Evolutionary conservation across 2,113 vertebrate genomes (phyloP).

Genomic region (Desmodus rotundus): DNA sequence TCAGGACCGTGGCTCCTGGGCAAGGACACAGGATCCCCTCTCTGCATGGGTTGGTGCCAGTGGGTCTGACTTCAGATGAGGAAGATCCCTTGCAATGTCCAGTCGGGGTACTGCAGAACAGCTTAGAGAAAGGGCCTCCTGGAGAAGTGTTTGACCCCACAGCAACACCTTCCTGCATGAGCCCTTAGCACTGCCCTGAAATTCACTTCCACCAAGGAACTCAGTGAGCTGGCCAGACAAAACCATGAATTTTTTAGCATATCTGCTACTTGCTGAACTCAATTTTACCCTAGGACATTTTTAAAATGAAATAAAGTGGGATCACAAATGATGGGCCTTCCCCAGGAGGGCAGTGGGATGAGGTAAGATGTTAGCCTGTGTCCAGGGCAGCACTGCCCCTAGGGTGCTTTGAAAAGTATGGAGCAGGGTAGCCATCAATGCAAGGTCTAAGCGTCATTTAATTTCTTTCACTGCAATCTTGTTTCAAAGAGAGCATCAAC

Average conservation of each 20-base stretch:
- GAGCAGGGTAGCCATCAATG: not conserved
- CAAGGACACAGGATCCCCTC: not conserved
- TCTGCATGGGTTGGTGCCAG: accelerated
- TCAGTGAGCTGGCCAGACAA: too few species aligned
- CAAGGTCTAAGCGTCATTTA: not conserved
- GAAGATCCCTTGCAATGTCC: accelerated
- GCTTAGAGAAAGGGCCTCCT: too few species aligned
- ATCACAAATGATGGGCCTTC: not conserved
- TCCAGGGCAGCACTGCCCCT: not conserved
- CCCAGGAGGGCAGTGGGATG: not conserved
- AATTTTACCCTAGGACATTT: not conserved
- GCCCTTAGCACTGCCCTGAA: not conserved
- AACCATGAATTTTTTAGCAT: not conserved
- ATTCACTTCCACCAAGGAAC: not conserved
- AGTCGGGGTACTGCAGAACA: not conserved
- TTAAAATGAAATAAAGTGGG: not conserved
- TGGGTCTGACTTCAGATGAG: accelerated
- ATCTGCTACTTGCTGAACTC: not conserved
- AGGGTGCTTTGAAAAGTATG: not conserved
- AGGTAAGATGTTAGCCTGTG: accelerated
- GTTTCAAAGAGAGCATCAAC: not conserved
- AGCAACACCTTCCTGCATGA: not conserved
- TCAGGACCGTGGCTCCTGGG: accelerated
- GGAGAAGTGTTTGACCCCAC: not conserved
- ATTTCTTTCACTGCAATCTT: not conserved